Conservation (phyloP, 2,888 invertebrate genomes). For the Deladenus siricidicola region DNA sequence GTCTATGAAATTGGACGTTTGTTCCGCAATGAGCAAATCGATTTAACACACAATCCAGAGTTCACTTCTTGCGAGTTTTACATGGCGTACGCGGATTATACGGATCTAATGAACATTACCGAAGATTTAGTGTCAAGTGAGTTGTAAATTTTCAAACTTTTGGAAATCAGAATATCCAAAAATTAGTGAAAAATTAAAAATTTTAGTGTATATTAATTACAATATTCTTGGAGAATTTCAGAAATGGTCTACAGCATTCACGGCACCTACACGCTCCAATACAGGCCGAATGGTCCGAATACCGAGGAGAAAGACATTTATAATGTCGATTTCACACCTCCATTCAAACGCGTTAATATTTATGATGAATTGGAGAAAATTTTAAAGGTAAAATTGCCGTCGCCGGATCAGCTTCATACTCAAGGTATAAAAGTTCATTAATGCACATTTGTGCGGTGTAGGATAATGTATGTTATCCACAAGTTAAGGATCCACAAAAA, state of each 20-base stretch:
- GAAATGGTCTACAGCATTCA: conserved; percentile 86
- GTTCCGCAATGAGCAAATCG: conserved; percentile 97
- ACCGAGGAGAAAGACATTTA: conserved; percentile 69
- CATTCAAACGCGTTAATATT: conserved; percentile 81
- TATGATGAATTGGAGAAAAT: conserved; percentile 77
- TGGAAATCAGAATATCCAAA: no score
- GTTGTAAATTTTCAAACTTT: conserved; percentile 11
- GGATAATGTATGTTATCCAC: no score
- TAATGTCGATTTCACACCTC: conserved; percentile 88
- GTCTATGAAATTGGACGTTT: conserved; percentile 71
- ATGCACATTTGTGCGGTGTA: no score
- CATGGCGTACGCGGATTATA: conserved; percentile 99
- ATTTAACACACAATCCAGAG: conserved; percentile 86
- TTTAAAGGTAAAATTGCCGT: conserved; percentile 59
- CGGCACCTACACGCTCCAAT: conserved; percentile 79
- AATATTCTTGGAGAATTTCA: conserved; percentile 41
- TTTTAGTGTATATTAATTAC: no score
- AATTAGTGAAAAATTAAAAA: no score
- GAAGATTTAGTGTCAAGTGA: conserved; percentile 75
- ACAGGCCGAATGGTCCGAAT: conserved; percentile 72
- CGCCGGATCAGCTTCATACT: conserved; percentile 54
- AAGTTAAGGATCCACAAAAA: no score
- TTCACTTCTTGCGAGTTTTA: conserved; percentile 65
- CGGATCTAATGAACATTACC: conserved; percentile 84
- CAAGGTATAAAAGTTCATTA: conserved; percentile 46